Conservation (phyloP, 2,797 vertebrate genomes). For the Onychomys torridus region DNA sequence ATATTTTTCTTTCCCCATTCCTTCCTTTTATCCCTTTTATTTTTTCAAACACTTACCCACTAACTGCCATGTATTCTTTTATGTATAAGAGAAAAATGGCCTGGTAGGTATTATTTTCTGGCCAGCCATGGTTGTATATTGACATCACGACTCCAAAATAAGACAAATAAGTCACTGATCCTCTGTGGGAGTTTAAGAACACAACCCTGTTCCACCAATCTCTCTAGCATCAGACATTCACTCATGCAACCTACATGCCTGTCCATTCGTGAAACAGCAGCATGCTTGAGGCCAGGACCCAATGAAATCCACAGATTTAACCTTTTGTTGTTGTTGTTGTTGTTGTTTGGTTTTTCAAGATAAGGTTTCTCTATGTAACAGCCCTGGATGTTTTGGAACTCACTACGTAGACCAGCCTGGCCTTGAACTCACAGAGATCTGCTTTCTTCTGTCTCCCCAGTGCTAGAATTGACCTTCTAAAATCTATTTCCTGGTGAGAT, state of each 20-base stretch:
- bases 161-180: not conserved
- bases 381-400: too few relatives aligned
- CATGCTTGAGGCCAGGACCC: not conserved
- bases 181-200: not conserved
- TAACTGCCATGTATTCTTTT: not conserved
- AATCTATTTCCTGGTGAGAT: not conserved
- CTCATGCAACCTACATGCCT: not conserved
- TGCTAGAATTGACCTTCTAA: not conserved
- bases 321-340: not conserved
- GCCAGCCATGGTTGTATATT: not conserved
- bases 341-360: not conserved
- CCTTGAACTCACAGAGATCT: too few relatives aligned
- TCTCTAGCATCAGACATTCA: not conserved
- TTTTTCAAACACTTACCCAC: not conserved
- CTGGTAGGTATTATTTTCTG: not conserved
- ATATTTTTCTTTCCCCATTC: not conserved
- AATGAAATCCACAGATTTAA: not conserved
- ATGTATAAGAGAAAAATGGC: not conserved
- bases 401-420: too few relatives aligned
- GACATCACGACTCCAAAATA: not conserved
- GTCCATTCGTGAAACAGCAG: not conserved
- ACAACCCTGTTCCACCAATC: not conserved
- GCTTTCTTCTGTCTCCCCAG: not conserved
- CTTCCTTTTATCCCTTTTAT: not conserved
- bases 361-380: too few relatives aligned